Conservation (phyloP, 2,797 vertebrate genomes). For the Silurus aristotelis region DNA sequence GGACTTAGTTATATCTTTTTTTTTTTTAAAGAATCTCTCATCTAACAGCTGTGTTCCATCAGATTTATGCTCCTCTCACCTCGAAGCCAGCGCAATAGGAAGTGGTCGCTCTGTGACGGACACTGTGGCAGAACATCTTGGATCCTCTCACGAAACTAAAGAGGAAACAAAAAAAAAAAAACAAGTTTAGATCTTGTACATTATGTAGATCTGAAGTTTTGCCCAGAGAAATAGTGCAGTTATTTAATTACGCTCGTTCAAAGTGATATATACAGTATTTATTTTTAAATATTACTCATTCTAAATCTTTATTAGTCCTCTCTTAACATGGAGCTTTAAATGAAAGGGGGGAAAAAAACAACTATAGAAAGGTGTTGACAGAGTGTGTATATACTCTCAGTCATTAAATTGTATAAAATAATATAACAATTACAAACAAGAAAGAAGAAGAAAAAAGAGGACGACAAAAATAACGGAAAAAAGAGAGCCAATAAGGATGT, state of each 20-base stretch:
- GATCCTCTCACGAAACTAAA: constrained; percentile 85
- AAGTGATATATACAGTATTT: neutral
- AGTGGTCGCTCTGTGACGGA: constrained; percentile 86
- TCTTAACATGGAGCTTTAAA: neutral
- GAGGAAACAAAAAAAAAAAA: constrained; percentile 14
- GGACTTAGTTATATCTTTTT: neutral
- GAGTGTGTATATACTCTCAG: too few relatives aligned
- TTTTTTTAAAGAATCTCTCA: neutral
- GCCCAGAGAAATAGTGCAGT: neutral
- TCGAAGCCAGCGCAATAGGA: constrained; percentile 92
- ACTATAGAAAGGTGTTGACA: neutral
- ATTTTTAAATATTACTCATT: neutral
- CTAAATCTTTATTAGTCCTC: neutral
- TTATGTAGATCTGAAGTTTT: neutral
- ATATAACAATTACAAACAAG: neutral
- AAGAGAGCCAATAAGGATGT: neutral
- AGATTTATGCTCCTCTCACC: constrained; percentile 67
- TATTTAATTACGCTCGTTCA: neutral
- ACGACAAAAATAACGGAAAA: neutral
- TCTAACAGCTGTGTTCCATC: neutral
- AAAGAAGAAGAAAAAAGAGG: neutral
- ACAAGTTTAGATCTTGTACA: neutral
- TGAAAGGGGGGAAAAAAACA: neutral
- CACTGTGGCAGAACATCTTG: constrained; percentile 84
- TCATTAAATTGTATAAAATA: neutral